Conservation (phyloP, 1,140 invertebrate species). For the Cotesia glomerata region DNA sequence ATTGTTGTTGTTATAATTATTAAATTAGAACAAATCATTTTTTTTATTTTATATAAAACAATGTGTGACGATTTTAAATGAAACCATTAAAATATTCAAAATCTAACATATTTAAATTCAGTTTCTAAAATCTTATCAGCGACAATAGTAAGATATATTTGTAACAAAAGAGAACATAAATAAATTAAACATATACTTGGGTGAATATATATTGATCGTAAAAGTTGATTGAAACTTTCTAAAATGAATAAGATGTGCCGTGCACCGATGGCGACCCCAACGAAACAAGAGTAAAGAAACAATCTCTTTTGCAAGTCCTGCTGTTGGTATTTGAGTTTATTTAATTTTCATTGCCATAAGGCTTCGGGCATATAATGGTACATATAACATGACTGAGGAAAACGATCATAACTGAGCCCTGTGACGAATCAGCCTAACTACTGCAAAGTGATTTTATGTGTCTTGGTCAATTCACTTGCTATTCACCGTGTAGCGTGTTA, state of each 20-base stretch:
- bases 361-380: background rate
- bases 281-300: conserved; percentile 17
- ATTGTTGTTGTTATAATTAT: too few relatives aligned
- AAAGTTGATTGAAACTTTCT: conserved; percentile 39
- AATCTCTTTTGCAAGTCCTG: background rate
- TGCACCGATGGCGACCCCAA: conserved; percentile 2
- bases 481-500: background rate
- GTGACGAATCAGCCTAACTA: conserved; percentile 14
- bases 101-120: too few relatives aligned
- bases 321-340: conserved; percentile 3
- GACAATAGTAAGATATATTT: too few relatives aligned
- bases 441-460: conserved; percentile 16
- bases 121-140: too few relatives aligned
- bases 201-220: conserved; percentile 16
- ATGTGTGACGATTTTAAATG: too few relatives aligned
- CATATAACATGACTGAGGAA: background rate
- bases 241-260: conserved; percentile 33
- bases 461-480: background rate
- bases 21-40: too few relatives aligned
- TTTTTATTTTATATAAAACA: too few relatives aligned
- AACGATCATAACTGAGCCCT: conserved; percentile 7
- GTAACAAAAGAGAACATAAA: too few relatives aligned
- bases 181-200: too few relatives aligned
- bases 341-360: conserved; percentile 21
- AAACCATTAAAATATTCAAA: too few relatives aligned